Evolutionary conservation across 2,113 vertebrate species (phyloP).

Genomic region (Chionomys nivalis): DNA sequence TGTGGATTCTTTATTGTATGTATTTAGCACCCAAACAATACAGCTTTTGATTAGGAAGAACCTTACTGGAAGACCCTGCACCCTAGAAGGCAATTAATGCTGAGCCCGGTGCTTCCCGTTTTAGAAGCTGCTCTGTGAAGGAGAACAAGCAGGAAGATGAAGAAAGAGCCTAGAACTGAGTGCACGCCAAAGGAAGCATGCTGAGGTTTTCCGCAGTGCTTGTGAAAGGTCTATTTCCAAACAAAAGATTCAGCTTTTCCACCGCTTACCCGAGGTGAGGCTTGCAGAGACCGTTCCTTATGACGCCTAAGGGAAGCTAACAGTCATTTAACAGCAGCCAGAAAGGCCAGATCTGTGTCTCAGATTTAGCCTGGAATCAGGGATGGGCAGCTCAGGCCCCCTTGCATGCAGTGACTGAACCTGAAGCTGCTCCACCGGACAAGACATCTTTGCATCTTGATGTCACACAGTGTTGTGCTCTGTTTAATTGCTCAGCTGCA

Average conservation of each 20-base stretch:
- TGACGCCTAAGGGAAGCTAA: constrained; percentile 45
- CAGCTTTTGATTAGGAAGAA: constrained; percentile 1
- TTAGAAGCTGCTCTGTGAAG: neutral
- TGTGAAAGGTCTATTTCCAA: constrained; percentile 46
- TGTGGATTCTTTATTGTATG: constrained; percentile 29
- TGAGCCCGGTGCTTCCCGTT: neutral
- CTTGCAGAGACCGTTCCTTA: constrained; percentile 33
- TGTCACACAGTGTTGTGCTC: constrained; percentile 34
- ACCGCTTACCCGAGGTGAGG: neutral
- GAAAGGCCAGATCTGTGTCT: neutral
- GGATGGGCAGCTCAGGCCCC: neutral
- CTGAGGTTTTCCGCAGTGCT: neutral
- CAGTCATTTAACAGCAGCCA: constrained; percentile 31
- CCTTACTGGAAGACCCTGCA: neutral
- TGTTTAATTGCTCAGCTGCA: constrained; percentile 55
- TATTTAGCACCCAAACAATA: constrained; percentile 36
- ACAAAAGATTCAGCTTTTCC: constrained; percentile 2
- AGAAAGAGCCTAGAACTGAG: neutral
- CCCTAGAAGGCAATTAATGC: neutral
- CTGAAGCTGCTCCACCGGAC: neutral
- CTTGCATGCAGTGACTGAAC: neutral
- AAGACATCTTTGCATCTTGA: constrained; percentile 30
- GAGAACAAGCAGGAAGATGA: neutral
- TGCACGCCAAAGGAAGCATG: neutral
- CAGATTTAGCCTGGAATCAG: constrained; percentile 19